phyloP scores from a whole-genome alignment of 1,140 invertebrate species.

The Leptonema lineaticorne region DNA sequence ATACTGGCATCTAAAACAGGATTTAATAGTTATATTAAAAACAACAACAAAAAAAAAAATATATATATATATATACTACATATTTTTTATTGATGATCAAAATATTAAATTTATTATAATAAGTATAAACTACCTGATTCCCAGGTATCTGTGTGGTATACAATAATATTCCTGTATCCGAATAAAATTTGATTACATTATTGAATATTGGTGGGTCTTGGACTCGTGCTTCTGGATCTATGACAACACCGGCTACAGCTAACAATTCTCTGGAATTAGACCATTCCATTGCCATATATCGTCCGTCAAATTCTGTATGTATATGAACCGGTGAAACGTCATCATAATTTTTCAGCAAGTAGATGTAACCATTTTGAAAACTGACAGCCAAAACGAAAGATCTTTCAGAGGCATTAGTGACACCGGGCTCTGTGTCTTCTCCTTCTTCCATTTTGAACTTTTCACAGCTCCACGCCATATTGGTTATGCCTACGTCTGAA shows the following conservation, averaged over 20 bases:
- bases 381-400: slow-evolving; percentile 84
- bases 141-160: slow-evolving; percentile 77
- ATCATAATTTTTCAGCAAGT: slow-evolving; percentile 87
- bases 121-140: slow-evolving; percentile 52
- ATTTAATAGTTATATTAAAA: neutral
- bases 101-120: too few relatives aligned
- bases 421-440: slow-evolving; percentile 66
- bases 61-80: too few relatives aligned
- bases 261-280: slow-evolving; percentile 90
- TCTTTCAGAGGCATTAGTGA: slow-evolving; percentile 55
- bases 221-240: slow-evolving; percentile 42
- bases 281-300: slow-evolving; percentile 87
- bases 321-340: slow-evolving; percentile 87
- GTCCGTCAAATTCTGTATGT: slow-evolving; percentile 75
- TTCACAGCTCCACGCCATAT: slow-evolving; percentile 95
- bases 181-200: slow-evolving; percentile 77
- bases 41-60: neutral
- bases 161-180: slow-evolving; percentile 69
- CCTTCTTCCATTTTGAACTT: slow-evolving; percentile 98
- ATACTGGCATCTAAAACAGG: slow-evolving; percentile 73
- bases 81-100: too few relatives aligned
- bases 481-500: slow-evolving; percentile 77
- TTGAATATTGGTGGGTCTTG: slow-evolving; percentile 59
- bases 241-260: slow-evolving; percentile 81
- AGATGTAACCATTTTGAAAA: slow-evolving; percentile 84